Percentiles rank a stretch among this genome's conserved stretches.
Conservation (phyloP, 2,888 invertebrate genomes). For the Nomada lathburiana region DNA sequence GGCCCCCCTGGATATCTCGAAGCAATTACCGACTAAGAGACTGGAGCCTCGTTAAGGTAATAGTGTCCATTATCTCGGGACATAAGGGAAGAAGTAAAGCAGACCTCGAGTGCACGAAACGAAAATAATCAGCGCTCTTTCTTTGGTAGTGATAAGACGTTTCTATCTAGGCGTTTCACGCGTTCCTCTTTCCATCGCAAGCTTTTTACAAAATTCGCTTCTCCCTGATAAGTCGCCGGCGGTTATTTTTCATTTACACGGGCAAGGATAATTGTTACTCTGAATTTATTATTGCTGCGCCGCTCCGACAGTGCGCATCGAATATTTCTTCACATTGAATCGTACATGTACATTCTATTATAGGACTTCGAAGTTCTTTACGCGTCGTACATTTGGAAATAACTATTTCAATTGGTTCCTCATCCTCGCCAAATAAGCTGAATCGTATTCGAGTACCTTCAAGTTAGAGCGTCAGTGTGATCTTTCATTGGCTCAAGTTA, state of each 20-base stretch:
- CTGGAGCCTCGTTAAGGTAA: conserved; percentile 83
- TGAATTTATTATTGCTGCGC: not conserved
- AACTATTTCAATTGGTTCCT: too few relatives aligned
- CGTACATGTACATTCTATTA: not conserved
- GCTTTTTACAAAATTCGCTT: not conserved
- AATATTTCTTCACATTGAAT: not conserved
- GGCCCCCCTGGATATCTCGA: conserved; percentile 80
- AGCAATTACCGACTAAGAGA: conserved; percentile 83
- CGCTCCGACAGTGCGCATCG: not conserved
- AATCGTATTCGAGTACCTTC: too few relatives aligned
- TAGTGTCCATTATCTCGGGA: conserved; percentile 82
- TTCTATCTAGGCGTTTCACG: conserved; percentile 18
- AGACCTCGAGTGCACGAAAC: conserved; percentile 73
- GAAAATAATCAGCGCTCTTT: conserved; percentile 75
- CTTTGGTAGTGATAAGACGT: conserved; percentile 57
- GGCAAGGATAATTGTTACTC: not conserved
- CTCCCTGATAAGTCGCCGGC: not conserved
- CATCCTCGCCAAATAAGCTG: too few relatives aligned
- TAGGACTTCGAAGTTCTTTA: not conserved
- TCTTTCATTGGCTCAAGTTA: too few relatives aligned
- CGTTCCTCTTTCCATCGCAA: not conserved
- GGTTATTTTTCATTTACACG: not conserved
- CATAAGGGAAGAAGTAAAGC: conserved; percentile 82
- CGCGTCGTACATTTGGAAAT: not conserved
- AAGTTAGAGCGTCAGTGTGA: too few relatives aligned